phyloP scores from a whole-genome alignment of 2,797 vertebrate species.

The Hydrophis major region DNA sequence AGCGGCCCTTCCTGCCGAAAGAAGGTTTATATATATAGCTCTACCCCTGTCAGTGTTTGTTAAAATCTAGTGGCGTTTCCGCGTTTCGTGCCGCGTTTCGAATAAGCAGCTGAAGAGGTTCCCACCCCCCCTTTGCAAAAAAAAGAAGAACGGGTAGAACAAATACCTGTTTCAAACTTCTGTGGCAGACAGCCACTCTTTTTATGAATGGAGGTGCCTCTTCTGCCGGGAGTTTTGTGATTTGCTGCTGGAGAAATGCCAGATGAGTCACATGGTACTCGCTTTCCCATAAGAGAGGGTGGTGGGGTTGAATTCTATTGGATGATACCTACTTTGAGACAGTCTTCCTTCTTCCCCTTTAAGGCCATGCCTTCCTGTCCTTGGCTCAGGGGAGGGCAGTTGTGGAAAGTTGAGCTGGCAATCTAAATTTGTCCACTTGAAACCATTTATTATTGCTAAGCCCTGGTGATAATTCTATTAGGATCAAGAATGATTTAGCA shows the following conservation, averaged over 20 bases:
- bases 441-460: not conserved
- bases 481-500: not conserved
- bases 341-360: not conserved
- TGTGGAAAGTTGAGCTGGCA: not conserved
- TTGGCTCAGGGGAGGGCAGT: not conserved
- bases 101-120: not conserved
- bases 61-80: not conserved
- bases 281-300: conserved; percentile 36
- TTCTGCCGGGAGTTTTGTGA: conserved; percentile 52
- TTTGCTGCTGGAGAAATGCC: conserved; percentile 69
- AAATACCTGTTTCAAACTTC: not conserved
- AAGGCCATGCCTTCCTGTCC: not conserved
- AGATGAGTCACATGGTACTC: conserved; percentile 61
- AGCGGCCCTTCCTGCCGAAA: too few species aligned
- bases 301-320: not conserved
- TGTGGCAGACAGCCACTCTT: conserved; percentile 7
- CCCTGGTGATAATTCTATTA: not conserved
- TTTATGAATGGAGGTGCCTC: conserved; percentile 73
- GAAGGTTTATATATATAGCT: not conserved
- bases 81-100: not conserved
- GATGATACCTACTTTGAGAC: not conserved
- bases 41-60: not conserved
- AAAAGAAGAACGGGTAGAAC: not conserved
- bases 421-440: conserved; percentile 9
- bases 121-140: not conserved